Base-by-base conservation (phyloP, 1,140 invertebrate species). In the Bombus pyrosoma region DNA sequence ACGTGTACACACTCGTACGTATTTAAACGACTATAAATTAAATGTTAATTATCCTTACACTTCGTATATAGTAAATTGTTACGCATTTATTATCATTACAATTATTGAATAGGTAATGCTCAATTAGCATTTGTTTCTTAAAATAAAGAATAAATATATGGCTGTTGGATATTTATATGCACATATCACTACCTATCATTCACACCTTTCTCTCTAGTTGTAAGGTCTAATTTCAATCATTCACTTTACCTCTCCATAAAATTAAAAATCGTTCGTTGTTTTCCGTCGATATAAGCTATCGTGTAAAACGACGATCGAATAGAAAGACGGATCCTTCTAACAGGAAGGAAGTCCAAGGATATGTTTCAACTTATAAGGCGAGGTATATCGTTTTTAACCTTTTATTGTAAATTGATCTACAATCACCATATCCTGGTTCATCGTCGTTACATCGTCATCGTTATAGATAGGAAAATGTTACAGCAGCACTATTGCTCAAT, bases 41-140 rank as follows among this genome's bases (percentile, higher is more conserved):
- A 93, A 95, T 93, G 93, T 95, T 94, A 95, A 95, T 94, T 95
- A 95, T 95, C 93, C 92, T 95, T 94, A 95, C 92, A 94, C 92
- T 94, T 94, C 92, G 93, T 94, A 93, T 92, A 93, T 94, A 94
- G 92, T 94, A 94, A 94, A 95, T 95, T 95, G 94, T 95, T 95
- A 95, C 93, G 94, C 94, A 95, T 95, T 95, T 94, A 95, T 95
- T 95, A 95, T 94, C 91, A 95, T 95, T 95, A 95, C 93, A 93
- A 95, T 95, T 95, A 95, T 94, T 93, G 92, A 94, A 94, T 95
- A 95, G 94, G 93, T 95, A 94, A 95, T 95, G 95, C 95, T 95
- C 95, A 95, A 95, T 95, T 95, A 95, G 95, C 95, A 95, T 95
- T 95, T 95, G 95, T 95, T 95, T 95, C 94, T 95, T 95, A 95